Percentiles rank a stretch among this genome's conserved stretches.
Conservation (phyloP, 2,888 invertebrate species). For the Galerucella calmariensis region DNA sequence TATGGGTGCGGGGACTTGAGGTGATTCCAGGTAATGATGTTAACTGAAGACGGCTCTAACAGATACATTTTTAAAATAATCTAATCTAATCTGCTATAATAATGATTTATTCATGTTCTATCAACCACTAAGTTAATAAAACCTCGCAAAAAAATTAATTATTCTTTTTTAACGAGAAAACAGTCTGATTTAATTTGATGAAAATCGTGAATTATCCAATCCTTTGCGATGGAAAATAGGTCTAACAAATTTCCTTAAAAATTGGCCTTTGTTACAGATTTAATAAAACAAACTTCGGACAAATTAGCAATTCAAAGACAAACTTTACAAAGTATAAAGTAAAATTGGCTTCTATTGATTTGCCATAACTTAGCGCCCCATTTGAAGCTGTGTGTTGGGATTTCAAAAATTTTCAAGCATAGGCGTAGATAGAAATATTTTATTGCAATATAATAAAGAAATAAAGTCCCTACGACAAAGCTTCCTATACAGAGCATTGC, state of each 20-base stretch:
- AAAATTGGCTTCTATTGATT: slow-evolving; percentile 28
- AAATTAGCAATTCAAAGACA: slow-evolving; percentile 23
- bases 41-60: too few species aligned
- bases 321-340: slow-evolving; percentile 23
- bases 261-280: slow-evolving; percentile 16
- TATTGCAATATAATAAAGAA: too few species aligned
- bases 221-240: not conserved
- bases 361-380: slow-evolving; percentile 17
- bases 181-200: not conserved
- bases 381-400: slow-evolving; percentile 14
- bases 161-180: not conserved
- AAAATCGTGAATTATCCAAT: slow-evolving; percentile 11
- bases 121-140: not conserved
- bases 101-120: too few species aligned
- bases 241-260: slow-evolving; percentile 13
- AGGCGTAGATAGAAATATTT: slow-evolving; percentile 2
- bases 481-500: too few species aligned
- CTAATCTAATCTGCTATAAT: too few species aligned
- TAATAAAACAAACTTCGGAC: slow-evolving; percentile 25
- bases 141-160: not conserved
- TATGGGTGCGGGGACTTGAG: too few species aligned
- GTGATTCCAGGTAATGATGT: too few species aligned
- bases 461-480: too few species aligned
- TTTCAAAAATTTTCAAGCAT: slow-evolving; percentile 14
- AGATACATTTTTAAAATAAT: too few species aligned